Evolutionary conservation across 2,113 vertebrate genomes (phyloP).

Genomic region (Mirounga angustirostris): DNA sequence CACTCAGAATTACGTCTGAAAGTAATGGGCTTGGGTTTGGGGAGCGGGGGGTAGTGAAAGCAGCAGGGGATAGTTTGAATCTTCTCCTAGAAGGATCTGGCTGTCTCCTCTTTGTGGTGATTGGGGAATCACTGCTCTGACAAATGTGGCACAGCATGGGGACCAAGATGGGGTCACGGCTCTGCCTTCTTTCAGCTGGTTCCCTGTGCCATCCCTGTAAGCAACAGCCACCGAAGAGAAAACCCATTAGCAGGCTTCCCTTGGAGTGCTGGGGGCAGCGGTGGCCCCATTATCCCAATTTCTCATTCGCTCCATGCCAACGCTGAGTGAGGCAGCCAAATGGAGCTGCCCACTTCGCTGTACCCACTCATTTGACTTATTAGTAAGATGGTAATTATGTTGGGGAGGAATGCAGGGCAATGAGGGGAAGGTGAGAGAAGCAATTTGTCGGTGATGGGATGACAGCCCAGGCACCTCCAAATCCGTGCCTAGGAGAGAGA

Average conservation of each 20-base stretch:
- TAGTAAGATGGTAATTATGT: slow-evolving; percentile 53
- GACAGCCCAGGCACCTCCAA: not conserved
- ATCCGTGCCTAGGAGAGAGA: not conserved
- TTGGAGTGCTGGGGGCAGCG: not conserved
- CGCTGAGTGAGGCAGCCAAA: slow-evolving; percentile 21
- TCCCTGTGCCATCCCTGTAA: not conserved
- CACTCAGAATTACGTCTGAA: not conserved
- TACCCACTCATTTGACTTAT: slow-evolving; percentile 55
- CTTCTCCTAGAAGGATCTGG: not conserved
- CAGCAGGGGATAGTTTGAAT: not conserved
- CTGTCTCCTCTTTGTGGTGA: not conserved
- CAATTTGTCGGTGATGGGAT: not conserved
- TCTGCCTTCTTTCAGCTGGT: not conserved
- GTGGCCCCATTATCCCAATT: not conserved
- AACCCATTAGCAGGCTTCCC: not conserved
- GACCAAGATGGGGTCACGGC: not conserved
- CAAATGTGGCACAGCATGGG: slow-evolving; percentile 27
- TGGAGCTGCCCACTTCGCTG: not conserved
- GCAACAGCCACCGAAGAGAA: slow-evolving; percentile 11
- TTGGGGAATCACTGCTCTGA: not conserved
- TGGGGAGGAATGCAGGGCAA: slow-evolving; percentile 39
- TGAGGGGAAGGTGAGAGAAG: slow-evolving; percentile 17
- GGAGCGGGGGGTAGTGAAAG: not conserved
- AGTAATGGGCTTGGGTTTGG: accelerated
- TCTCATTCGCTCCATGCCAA: slow-evolving; percentile 35